phyloP scores from a whole-genome alignment of 1,140 invertebrate genomes.

The Caerostris darwini region DNA sequence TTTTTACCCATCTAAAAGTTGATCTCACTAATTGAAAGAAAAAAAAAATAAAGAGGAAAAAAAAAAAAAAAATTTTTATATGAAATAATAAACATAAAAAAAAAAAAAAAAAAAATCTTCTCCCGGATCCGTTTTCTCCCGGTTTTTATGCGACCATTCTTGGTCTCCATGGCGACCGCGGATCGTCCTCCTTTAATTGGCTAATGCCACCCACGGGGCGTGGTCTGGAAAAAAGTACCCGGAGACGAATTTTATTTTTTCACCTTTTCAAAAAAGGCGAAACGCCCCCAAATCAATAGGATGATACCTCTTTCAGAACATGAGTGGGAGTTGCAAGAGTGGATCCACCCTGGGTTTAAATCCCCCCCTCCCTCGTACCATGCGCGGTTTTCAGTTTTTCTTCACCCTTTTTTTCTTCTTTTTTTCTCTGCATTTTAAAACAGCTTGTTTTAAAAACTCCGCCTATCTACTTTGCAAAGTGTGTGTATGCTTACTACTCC shows the following conservation, averaged over 20 bases:
- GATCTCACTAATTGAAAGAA: constrained; percentile 54
- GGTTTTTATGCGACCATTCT: constrained; percentile 41
- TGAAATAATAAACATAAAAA: constrained; percentile 31
- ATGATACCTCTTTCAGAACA: neutral
- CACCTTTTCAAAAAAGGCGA: constrained; percentile 32
- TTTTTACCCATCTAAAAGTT: neutral
- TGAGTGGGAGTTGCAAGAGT: constrained; percentile 51
- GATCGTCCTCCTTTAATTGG: constrained; percentile 59
- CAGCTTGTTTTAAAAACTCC: constrained; percentile 75
- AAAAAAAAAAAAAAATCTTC: neutral
- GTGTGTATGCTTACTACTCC: neutral
- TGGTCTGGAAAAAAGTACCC: constrained; percentile 70
- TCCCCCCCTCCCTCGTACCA: neutral
- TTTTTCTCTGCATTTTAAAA: constrained; percentile 63
- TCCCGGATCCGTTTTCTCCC: constrained; percentile 27
- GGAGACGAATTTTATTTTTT: constrained; percentile 56
- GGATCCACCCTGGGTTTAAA: constrained; percentile 42
- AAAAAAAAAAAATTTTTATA: neutral
- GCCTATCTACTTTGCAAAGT: constrained; percentile 44
- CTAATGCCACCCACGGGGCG: constrained; percentile 60
- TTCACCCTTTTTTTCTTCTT: neutral
- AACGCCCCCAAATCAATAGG: constrained; percentile 45
- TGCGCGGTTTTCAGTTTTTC: neutral
- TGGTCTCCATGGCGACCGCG: constrained; percentile 28
- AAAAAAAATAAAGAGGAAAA: neutral